Evolutionary conservation across 1,140 invertebrate species (phyloP).

Genomic region (Zaprionus davidi): DNA sequence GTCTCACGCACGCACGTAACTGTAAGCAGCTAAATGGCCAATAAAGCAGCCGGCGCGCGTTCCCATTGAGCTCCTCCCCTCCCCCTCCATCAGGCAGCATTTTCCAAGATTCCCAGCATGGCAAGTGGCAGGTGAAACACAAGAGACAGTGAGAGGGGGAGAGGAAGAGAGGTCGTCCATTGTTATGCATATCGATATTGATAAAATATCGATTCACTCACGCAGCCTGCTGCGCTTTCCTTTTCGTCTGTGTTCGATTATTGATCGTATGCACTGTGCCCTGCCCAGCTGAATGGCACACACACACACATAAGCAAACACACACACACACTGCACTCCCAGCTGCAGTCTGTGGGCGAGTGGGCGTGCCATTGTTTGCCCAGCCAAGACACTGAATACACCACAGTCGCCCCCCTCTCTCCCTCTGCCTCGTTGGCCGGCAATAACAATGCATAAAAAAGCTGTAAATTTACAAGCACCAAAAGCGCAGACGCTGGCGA

Average conservation of each 20-base stretch:
- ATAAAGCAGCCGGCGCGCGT: constrained; percentile 57
- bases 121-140: constrained; percentile 17
- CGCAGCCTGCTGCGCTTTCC: constrained; percentile 44
- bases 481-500: constrained; percentile 32
- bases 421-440: neutral
- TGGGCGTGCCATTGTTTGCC: constrained; percentile 35
- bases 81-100: neutral
- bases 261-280: constrained; percentile 23
- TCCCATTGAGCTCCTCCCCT: constrained; percentile 1
- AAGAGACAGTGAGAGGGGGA: neutral
- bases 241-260: constrained; percentile 46
- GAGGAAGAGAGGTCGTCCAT: constrained; percentile 46
- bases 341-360: constrained; percentile 44
- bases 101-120: constrained; percentile 25
- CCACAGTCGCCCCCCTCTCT: neutral
- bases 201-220: constrained; percentile 7
- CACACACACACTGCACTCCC: constrained; percentile 5
- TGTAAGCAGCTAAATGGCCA: constrained; percentile 75
- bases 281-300: constrained; percentile 13
- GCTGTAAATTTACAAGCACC: constrained; percentile 49
- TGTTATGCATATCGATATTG: constrained; percentile 60
- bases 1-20: constrained; percentile 70
- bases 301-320: constrained; percentile 32
- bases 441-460: constrained; percentile 35
- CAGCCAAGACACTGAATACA: neutral